Conservation (phyloP, 2,113 vertebrate species). For the Coptodon bakossiorum region DNA sequence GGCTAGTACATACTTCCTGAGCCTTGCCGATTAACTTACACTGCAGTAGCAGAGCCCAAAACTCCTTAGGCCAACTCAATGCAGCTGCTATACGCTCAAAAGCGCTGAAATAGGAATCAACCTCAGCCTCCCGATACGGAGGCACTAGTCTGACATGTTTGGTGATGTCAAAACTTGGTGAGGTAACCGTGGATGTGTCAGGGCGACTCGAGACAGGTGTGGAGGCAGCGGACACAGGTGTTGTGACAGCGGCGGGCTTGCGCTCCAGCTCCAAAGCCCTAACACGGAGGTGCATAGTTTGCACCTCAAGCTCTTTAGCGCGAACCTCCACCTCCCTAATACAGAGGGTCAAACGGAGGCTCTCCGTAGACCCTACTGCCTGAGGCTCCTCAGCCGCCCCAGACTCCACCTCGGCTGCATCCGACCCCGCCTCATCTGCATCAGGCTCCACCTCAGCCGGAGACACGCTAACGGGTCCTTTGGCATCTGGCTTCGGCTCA, state of each 20-base stretch:
- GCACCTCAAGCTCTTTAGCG: not conserved
- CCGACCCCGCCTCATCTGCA: fast-evolving
- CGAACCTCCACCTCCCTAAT: not conserved
- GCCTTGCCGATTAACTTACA: too few species aligned
- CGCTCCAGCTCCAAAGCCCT: not conserved
- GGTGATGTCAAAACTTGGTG: fast-evolving
- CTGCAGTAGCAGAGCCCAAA: too few species aligned
- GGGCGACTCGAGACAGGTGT: too few species aligned
- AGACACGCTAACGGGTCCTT: too few species aligned
- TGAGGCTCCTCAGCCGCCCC: fast-evolving
- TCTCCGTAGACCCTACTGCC: fast-evolving
- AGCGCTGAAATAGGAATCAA: too few species aligned
- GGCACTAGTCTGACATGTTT: too few species aligned
- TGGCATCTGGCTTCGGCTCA: too few species aligned
- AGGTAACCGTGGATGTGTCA: fast-evolving
- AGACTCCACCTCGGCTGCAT: fast-evolving
- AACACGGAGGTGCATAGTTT: fast-evolving
- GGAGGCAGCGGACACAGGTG: too few species aligned
- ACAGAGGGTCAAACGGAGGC: not conserved
- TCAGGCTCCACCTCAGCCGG: fast-evolving
- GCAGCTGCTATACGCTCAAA: fast-evolving
- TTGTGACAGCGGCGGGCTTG: too few species aligned
- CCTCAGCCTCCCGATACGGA: fast-evolving
- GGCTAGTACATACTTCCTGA: too few species aligned
- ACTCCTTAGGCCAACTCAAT: too few species aligned